Evolutionary conservation across 2,113 vertebrate genomes (phyloP), one percentile per base, ranked within the genome.

Genomic region (Polypterus senegalus): DNA sequence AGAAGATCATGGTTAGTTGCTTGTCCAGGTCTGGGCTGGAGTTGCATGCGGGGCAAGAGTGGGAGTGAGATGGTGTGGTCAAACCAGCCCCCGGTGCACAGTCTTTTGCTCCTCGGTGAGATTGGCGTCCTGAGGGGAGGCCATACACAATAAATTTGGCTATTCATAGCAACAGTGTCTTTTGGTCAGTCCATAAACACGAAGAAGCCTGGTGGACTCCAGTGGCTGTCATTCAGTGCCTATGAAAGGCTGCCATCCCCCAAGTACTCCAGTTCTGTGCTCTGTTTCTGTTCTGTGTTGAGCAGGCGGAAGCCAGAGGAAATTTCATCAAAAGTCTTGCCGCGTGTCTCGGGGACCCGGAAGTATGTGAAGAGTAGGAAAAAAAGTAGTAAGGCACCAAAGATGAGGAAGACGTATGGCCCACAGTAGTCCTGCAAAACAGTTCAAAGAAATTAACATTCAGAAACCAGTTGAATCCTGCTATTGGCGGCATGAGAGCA

Each of bases 251-350:
- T 81, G 59, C 79, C 80, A 2, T 86, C 85, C 1, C 86, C 89
- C 58, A 92, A 74, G 52, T 86, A 89, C 47, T 92, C 89, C 45
- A 94, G 69, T 71, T 94, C 92, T 0, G 89, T 94, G 76, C 85
- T 84, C 56, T 81, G 77, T 67, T 92, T 94, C 72, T 81, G 73
- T 1, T 86, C 83, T 49, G 76, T 81, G 46, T 86, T 88, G 73
- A 91, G 74, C 66, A 88, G 83, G 9, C 71, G 77, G 70, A 95
- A 95, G 67, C 71, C 70, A 0, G 88, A 80, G 0, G 91, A 72
- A 4, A 95, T 95, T 81, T 95, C 88, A 70, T 95, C 91, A 4
- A 95, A 95, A 1, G 91, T 92, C 72, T 87, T 88, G 10, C 92
- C 91, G 54, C 85, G 76, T 0, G 92, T 95, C 73, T 95, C 92